These are phyloP conservation scores for Balanococcus diminutus DNA, from an alignment of 2,888 invertebrate species.

Conservation along the genomic window DNA sequence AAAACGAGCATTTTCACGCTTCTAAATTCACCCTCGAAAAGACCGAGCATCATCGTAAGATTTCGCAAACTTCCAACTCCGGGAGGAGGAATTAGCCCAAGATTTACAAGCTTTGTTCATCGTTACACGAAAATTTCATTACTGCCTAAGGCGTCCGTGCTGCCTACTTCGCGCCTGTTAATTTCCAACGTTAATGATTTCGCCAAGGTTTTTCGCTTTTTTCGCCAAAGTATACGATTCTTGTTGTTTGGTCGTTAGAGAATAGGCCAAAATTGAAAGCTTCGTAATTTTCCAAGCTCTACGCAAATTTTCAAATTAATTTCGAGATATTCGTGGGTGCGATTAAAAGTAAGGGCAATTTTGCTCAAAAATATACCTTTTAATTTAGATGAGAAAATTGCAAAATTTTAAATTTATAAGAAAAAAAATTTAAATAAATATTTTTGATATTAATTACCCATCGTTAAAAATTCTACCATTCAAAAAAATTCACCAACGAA, in stretches of 20 bases:
- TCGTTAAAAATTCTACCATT: too few species aligned
- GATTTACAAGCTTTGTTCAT: constrained; percentile 5
- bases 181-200: background rate
- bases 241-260: background rate
- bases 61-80: background rate
- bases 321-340: background rate
- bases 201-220: background rate
- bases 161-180: background rate
- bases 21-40: background rate
- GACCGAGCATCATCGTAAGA: background rate
- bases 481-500: background rate
- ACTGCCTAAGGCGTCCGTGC: background rate
- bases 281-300: background rate
- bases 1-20: background rate
- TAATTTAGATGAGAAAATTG: background rate
- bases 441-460: background rate
- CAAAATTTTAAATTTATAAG: background rate
- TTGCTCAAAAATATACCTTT: background rate
- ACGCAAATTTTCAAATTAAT: background rate
- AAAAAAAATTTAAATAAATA: background rate
- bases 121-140: constrained; percentile 31
- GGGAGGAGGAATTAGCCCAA: background rate
- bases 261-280: background rate
- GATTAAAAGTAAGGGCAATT: background rate
- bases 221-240: background rate